phyloP scores from a whole-genome alignment of 2,113 vertebrate genomes.

The Laterallus jamaicensis region DNA sequence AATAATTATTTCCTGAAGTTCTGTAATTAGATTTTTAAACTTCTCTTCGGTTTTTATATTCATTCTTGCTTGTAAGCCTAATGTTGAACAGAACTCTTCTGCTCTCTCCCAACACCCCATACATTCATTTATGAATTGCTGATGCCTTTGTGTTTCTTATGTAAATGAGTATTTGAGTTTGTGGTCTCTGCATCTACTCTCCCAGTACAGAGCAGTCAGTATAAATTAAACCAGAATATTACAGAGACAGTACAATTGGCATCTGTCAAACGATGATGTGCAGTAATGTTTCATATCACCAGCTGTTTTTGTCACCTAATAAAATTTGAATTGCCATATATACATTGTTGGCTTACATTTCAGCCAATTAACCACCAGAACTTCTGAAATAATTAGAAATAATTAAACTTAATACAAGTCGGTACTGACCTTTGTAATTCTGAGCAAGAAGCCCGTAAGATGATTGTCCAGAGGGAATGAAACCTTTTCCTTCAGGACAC shows the following conservation, averaged over 20 bases:
- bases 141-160: neutral
- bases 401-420: neutral
- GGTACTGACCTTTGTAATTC: constrained; percentile 83
- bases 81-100: neutral
- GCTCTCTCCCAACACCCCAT: neutral
- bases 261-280: neutral
- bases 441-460: constrained; percentile 72
- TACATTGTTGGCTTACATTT: constrained; percentile 16
- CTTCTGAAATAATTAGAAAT: neutral
- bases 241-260: neutral
- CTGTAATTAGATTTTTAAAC: neutral
- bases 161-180: neutral
- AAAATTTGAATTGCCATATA: neutral
- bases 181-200: neutral
- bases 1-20: neutral
- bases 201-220: neutral
- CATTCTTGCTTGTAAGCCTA: neutral
- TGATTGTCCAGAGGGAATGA: constrained; percentile 81
- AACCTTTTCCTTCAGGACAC: constrained; percentile 93
- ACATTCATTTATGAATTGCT: neutral
- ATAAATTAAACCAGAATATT: neutral
- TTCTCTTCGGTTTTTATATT: neutral
- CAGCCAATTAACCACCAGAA: neutral
- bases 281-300: neutral
- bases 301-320: constrained; percentile 3